phyloP scores from a whole-genome alignment of 2,888 invertebrate genomes.

The Lasioglossum morio region DNA sequence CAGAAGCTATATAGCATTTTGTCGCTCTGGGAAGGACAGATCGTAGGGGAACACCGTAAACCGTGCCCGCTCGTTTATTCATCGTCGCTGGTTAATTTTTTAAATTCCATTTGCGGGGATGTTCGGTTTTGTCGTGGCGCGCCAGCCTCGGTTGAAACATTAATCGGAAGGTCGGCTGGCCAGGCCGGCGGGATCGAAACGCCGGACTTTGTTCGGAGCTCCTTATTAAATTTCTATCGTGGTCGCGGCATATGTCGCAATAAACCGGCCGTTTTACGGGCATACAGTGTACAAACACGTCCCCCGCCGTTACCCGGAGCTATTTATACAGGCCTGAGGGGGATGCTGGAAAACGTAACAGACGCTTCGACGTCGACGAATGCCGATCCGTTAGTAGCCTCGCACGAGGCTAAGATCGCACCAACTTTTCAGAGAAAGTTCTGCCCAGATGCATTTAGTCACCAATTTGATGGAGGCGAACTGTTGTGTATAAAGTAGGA shows the following conservation, averaged over 20 bases:
- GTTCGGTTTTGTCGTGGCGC: constrained; percentile 30
- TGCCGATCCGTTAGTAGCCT: constrained; percentile 65
- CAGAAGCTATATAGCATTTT: not conserved
- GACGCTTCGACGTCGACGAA: constrained; percentile 36
- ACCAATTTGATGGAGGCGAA: no score
- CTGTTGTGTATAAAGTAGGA: no score
- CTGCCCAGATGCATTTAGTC: not conserved
- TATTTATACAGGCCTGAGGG: constrained; percentile 39
- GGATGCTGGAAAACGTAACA: constrained; percentile 30
- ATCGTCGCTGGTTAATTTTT: constrained; percentile 36
- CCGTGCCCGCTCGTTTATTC: constrained; percentile 25
- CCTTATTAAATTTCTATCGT: constrained; percentile 57
- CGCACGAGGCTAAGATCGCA: constrained; percentile 7
- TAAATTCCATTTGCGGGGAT: constrained; percentile 41
- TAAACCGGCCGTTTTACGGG: constrained; percentile 46
- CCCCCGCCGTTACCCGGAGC: constrained; percentile 9
- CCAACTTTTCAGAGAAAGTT: no score
- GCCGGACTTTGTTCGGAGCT: constrained; percentile 23
- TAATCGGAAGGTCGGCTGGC: constrained; percentile 15
- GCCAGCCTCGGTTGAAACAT: constrained; percentile 33
- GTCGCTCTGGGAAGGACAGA: not conserved
- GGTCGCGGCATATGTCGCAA: constrained; percentile 43
- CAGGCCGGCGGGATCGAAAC: not conserved
- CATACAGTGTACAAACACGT: constrained; percentile 42
- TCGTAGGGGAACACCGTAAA: constrained; percentile 4